Evolutionary conservation across 2,797 vertebrate genomes (phyloP).

Genomic region (Hydrophis major): DNA sequence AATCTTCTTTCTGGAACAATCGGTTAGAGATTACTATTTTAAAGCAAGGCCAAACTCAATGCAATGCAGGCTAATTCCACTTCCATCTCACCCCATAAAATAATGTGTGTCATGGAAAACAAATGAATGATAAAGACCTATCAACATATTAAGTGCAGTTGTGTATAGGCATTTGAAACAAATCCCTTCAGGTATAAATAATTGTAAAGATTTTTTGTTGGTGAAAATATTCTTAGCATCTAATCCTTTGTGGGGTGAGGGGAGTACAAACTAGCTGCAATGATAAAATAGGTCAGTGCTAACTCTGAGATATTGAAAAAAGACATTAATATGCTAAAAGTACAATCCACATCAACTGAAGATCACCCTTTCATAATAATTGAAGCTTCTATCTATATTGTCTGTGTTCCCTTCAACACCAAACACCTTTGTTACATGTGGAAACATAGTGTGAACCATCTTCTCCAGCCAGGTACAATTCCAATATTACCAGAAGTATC

Average conservation of each 20-base stretch:
- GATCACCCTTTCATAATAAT: neutral
- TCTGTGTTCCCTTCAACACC: neutral
- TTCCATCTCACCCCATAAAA: neutral
- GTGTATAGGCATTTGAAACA: neutral
- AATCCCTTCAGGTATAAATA: neutral
- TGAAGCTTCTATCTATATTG: neutral
- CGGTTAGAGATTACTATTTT: neutral
- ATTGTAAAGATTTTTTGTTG: neutral
- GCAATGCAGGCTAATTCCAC: neutral
- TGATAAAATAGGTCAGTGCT: conserved; percentile 44
- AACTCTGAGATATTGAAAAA: conserved; percentile 42
- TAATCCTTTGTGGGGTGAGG: conserved; percentile 18
- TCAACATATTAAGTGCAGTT: neutral
- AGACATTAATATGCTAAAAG: neutral
- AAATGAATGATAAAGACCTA: neutral
- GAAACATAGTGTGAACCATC: neutral
- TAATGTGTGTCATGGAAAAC: neutral
- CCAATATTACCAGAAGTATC: neutral
- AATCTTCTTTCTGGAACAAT: neutral
- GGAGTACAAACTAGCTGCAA: conserved; percentile 14
- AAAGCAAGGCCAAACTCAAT: neutral
- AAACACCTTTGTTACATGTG: neutral
- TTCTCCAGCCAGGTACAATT: neutral
- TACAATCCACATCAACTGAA: neutral
- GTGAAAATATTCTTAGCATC: conserved; percentile 30